Percentiles rank a stretch among this genome's conserved stretches.
Evolutionary conservation across 2,888 invertebrate species (phyloP).

Genomic region (Aquatica leii): DNA sequence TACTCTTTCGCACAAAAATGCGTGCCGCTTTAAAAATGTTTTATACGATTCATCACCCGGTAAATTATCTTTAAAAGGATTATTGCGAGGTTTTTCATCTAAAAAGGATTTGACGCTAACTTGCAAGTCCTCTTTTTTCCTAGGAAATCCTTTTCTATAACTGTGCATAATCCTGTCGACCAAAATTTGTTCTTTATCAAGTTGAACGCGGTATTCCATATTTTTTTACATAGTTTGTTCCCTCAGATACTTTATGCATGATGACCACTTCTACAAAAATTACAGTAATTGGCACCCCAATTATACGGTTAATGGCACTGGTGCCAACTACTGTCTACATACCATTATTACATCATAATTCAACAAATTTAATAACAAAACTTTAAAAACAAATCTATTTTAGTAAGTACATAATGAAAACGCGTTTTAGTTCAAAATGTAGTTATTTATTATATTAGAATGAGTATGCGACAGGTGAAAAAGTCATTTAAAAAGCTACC

Average conservation of each 20-base stretch:
- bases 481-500: no score
- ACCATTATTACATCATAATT: no score
- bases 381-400: no score
- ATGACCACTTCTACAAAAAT: neutral
- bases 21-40: neutral
- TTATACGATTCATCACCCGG: conserved; percentile 1
- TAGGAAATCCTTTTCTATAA: neutral
- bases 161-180: neutral
- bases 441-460: no score
- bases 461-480: no score
- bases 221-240: neutral
- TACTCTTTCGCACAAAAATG: neutral
- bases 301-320: neutral
- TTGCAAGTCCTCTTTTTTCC: conserved; percentile 3
- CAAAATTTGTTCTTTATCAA: neutral
- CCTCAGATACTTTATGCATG: conserved; percentile 2
- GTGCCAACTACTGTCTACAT: conserved; percentile 4
- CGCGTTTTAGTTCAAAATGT: no score
- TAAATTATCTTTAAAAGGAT: conserved; percentile 9
- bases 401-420: no score
- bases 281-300: conserved; percentile 1
- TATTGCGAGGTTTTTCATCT: conserved; percentile 1
- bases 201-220: conserved; percentile 2
- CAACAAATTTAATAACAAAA: no score
- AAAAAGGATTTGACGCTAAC: conserved; percentile 5